Percentiles rank a stretch among this genome's conserved stretches.
These are phyloP conservation scores for Ailurus styani DNA, from an alignment of 2,113 vertebrate species.

Conservation along the genomic window DNA sequence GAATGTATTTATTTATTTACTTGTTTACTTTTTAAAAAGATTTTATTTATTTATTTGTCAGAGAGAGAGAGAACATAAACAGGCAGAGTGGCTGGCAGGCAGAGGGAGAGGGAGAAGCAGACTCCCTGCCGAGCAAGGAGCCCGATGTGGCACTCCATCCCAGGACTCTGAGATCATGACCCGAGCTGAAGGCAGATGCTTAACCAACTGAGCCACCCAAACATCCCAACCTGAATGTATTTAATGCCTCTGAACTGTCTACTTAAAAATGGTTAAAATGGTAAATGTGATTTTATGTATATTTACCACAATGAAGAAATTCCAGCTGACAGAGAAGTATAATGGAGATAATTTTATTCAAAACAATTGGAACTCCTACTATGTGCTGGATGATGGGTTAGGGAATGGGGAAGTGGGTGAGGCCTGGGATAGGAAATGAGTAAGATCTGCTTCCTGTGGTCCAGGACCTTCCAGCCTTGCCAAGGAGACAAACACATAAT, in stretches of 20 bases:
- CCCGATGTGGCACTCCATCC: too few species aligned
- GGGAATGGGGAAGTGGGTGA: not conserved
- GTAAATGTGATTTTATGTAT: not conserved
- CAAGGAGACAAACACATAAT: slow-evolving; percentile 22
- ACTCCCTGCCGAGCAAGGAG: too few species aligned
- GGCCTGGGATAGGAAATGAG: slow-evolving; percentile 28
- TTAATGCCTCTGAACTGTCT: not conserved
- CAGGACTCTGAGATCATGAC: too few species aligned
- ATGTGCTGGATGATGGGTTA: not conserved
- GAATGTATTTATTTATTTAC: not conserved
- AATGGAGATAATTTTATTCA: not conserved
- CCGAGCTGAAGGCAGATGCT: too few species aligned
- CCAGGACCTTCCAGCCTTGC: not conserved
- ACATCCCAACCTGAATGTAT: not conserved
- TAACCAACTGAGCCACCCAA: too few species aligned
- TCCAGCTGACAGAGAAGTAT: not conserved
- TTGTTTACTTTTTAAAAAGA: too few species aligned
- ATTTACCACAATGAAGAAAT: not conserved
- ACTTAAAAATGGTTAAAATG: not conserved
- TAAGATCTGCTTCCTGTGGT: slow-evolving; percentile 14
- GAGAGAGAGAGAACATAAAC: too few species aligned
- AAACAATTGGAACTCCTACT: slow-evolving; percentile 3
- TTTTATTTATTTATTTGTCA: too few species aligned
- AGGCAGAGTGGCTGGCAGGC: too few species aligned
- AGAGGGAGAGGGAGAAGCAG: too few species aligned